phyloP scores from a whole-genome alignment of 2,113 vertebrate genomes.

The Hyperopisus bebe region DNA sequence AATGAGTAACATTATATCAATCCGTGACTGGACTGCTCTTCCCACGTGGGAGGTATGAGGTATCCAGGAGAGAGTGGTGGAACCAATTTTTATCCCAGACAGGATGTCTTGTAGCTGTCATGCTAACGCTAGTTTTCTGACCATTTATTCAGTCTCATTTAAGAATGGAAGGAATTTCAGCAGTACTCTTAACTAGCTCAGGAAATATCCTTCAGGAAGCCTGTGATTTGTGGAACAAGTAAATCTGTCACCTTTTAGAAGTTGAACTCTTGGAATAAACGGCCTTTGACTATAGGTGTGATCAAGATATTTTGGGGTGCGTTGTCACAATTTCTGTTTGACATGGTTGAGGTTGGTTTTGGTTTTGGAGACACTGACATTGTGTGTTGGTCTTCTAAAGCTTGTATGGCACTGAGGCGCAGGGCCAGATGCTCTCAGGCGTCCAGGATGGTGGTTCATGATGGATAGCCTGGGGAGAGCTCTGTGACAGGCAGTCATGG shows the following conservation, averaged over 20 bases:
- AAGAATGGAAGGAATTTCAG: neutral
- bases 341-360: neutral
- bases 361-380: neutral
- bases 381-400: neutral
- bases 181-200: neutral
- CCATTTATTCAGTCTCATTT: conserved; percentile 7
- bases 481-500: neutral
- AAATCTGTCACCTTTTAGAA: neutral
- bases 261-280: neutral
- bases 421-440: neutral
- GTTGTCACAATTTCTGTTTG: neutral
- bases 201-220: conserved; percentile 17
- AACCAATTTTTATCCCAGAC: conserved; percentile 4
- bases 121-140: neutral
- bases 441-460: neutral
- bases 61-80: neutral
- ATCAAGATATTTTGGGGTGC: neutral
- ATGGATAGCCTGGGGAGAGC: neutral
- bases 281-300: neutral
- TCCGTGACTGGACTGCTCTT: neutral
- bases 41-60: neutral
- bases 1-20: neutral
- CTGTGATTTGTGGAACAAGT: conserved; percentile 12
- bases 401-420: neutral
- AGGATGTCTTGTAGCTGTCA: neutral